These are phyloP conservation scores for Lerista edwardsae DNA, from an alignment of 2,797 vertebrate genomes.

Conservation along the genomic window DNA sequence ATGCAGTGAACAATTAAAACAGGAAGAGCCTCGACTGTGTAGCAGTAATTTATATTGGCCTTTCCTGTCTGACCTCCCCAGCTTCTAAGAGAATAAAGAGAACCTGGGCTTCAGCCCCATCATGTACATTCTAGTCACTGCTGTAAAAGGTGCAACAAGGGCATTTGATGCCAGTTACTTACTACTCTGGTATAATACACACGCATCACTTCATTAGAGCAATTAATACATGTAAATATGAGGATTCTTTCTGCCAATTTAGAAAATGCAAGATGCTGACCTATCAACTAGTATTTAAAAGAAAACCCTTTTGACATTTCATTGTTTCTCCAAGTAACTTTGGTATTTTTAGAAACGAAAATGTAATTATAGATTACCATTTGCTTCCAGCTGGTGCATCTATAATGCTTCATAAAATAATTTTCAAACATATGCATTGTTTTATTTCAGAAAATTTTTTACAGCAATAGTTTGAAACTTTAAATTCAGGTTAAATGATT, in stretches of 20 bases:
- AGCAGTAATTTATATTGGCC: slow-evolving; percentile 60
- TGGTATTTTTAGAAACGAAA: slow-evolving; percentile 80
- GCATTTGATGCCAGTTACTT: slow-evolving; percentile 58
- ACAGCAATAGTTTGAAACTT: slow-evolving; percentile 51
- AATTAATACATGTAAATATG: slow-evolving; percentile 74
- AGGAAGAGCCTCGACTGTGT: slow-evolving; percentile 61
- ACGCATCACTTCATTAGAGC: slow-evolving; percentile 60
- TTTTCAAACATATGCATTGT: slow-evolving; percentile 81
- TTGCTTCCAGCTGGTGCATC: slow-evolving; percentile 81
- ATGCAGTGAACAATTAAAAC: slow-evolving; percentile 79
- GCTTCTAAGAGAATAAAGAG: slow-evolving; percentile 56
- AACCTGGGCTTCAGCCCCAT: slow-evolving; percentile 36
- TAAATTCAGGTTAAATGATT: slow-evolving; percentile 14
- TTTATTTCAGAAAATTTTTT: slow-evolving; percentile 73
- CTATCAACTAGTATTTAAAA: slow-evolving; percentile 68
- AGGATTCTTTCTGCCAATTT: slow-evolving; percentile 68
- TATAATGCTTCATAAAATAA: slow-evolving; percentile 88
- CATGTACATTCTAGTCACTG: slow-evolving; percentile 48
- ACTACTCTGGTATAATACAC: slow-evolving; percentile 55
- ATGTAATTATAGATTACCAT: slow-evolving; percentile 87
- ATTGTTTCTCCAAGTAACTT: slow-evolving; percentile 79
- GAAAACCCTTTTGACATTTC: slow-evolving; percentile 77
- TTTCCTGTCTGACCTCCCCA: slow-evolving; percentile 46
- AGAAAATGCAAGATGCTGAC: slow-evolving; percentile 71
- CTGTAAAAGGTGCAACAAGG: slow-evolving; percentile 64